Evolutionary conservation across 2,888 invertebrate genomes (phyloP).

Genomic region (Gibbula magus): DNA sequence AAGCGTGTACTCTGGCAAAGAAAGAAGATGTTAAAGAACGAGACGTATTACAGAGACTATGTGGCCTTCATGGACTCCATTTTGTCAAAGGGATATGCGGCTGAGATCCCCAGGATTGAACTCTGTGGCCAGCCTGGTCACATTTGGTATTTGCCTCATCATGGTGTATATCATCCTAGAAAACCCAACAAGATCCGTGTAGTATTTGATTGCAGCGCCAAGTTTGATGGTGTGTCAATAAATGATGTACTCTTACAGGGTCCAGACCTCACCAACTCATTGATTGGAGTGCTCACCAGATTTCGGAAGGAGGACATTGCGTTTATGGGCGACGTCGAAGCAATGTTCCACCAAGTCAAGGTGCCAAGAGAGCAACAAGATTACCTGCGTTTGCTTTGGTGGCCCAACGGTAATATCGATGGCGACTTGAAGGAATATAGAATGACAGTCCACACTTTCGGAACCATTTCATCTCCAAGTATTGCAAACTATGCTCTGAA

Average conservation of each 20-base stretch:
- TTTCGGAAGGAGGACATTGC: conserved; percentile 26
- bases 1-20: no score
- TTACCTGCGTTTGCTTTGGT: no score
- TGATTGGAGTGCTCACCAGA: conserved; percentile 25
- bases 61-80: no score
- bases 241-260: conserved; percentile 28
- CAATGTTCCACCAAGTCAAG: conserved; percentile 30
- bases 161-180: conserved; percentile 32
- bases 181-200: conserved; percentile 24
- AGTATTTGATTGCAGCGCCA: conserved; percentile 28
- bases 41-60: no score
- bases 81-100: neutral
- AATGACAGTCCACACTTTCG: no score
- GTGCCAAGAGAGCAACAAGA: conserved; percentile 20
- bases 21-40: no score
- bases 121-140: neutral
- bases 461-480: no score
- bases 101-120: neutral
- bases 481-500: no score
- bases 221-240: conserved; percentile 1
- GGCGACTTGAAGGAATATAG: no score
- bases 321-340: conserved; percentile 31
- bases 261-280: conserved; percentile 28
- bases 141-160: conserved; percentile 30
- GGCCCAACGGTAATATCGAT: no score